Evolutionary conservation across 2,888 invertebrate genomes (phyloP).

Genomic region (Digitonthophagus gazella): DNA sequence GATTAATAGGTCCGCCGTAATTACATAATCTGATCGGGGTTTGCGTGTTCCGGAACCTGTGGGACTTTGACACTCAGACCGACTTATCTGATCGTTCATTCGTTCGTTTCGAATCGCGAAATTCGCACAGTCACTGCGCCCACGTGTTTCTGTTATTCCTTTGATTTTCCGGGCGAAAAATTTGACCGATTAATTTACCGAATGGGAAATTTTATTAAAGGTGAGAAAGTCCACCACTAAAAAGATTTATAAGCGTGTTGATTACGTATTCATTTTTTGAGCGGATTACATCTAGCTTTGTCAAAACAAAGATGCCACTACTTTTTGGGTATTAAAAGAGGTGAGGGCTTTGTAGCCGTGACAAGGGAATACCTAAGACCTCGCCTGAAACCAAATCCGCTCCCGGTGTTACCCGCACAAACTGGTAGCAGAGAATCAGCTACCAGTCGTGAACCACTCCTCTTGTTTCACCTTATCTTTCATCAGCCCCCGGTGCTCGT

Average conservation of each 20-base stretch:
- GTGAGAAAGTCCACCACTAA: too few relatives aligned
- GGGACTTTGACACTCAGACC: slow-evolving; percentile 31
- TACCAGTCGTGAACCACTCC: slow-evolving; percentile 29
- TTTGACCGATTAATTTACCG: too few relatives aligned
- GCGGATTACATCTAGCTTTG: background rate
- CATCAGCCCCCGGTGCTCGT: slow-evolving; percentile 20
- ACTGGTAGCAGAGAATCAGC: slow-evolving; percentile 29
- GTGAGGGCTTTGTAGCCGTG: background rate
- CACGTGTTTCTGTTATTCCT: slow-evolving; percentile 21
- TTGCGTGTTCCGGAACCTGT: slow-evolving; percentile 39
- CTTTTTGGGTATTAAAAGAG: background rate
- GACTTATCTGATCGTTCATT: slow-evolving; percentile 36
- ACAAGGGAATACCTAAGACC: slow-evolving; percentile 25
- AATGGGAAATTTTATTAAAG: too few relatives aligned
- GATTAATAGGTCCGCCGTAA: slow-evolving; percentile 41
- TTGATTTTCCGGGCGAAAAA: too few relatives aligned
- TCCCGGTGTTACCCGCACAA: slow-evolving; percentile 38
- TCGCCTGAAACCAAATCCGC: slow-evolving; percentile 39
- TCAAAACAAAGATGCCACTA: background rate
- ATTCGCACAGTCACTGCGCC: slow-evolving; percentile 30
- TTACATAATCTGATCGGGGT: slow-evolving; percentile 41
- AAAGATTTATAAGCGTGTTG: too few relatives aligned
- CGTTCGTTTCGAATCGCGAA: slow-evolving; percentile 27
- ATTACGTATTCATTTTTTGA: background rate
- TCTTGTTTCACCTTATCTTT: slow-evolving; percentile 33